Percentiles rank a stretch among this genome's conserved stretches.
These are phyloP conservation scores for Palythoa grandis DNA, from an alignment of 92 coral and sea anemone species.

Conservation along the genomic window DNA sequence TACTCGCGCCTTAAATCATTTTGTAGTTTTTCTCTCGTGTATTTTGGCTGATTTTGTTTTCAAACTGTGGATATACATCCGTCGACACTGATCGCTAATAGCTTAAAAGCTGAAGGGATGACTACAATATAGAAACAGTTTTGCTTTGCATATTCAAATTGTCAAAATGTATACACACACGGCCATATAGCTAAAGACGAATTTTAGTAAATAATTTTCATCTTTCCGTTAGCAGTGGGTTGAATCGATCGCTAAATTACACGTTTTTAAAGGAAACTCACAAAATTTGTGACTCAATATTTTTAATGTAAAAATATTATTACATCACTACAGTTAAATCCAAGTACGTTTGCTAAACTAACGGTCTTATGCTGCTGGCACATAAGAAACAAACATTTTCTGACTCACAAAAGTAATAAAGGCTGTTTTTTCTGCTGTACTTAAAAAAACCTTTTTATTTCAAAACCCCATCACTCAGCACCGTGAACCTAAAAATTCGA, in stretches of 20 bases:
- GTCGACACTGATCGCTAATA: not conserved
- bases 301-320: no score
- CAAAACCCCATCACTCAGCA: no score
- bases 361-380: no score
- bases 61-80: not conserved
- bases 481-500: no score
- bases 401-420: not conserved
- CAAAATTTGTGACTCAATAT: no score
- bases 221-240: no score
- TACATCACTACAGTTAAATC: no score
- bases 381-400: not conserved
- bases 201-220: not conserved
- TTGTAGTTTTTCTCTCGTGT: not conserved
- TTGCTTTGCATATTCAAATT: not conserved
- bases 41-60: not conserved
- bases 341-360: no score
- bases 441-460: no score
- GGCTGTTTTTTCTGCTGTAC: not conserved
- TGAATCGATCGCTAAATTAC: no score
- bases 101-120: not conserved
- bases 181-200: not conserved
- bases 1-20: not conserved
- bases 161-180: not conserved
- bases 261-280: no score
- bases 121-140: not conserved